Evolutionary conservation across 2,113 vertebrate genomes (phyloP).

Genomic region (Macroglossus sobrinus): DNA sequence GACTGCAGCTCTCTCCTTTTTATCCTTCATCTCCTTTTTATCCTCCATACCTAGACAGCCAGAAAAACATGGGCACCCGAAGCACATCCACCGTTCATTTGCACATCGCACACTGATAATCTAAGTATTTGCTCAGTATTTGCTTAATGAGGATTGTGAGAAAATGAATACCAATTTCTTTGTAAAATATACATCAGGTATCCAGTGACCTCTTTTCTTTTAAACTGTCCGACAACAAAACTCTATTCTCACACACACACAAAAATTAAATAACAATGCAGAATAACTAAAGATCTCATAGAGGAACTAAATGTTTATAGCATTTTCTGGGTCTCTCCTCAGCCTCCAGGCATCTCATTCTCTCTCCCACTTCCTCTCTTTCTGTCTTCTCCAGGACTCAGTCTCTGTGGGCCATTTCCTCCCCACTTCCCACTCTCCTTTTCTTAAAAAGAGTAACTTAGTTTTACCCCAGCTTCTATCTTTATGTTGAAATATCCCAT

Average conservation of each 20-base stretch:
- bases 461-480: neutral
- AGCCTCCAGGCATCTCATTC: neutral
- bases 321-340: neutral
- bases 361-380: neutral
- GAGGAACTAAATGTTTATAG: neutral
- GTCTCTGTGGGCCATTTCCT: too few species aligned
- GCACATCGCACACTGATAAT: neutral
- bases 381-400: too few species aligned
- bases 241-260: neutral
- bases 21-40: fast-evolving
- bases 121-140: neutral
- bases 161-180: neutral
- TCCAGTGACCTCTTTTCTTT: neutral
- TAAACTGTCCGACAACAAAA: neutral
- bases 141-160: neutral
- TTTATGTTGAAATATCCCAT: neutral
- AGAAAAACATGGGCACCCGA: neutral
- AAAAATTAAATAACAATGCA: neutral
- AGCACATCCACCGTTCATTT: fast-evolving
- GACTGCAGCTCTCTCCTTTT: neutral
- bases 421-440: neutral
- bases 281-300: neutral
- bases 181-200: neutral
- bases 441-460: neutral
- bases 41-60: neutral